Evolutionary conservation across 2,888 invertebrate species (phyloP).

Genomic region (Thereva unica): DNA sequence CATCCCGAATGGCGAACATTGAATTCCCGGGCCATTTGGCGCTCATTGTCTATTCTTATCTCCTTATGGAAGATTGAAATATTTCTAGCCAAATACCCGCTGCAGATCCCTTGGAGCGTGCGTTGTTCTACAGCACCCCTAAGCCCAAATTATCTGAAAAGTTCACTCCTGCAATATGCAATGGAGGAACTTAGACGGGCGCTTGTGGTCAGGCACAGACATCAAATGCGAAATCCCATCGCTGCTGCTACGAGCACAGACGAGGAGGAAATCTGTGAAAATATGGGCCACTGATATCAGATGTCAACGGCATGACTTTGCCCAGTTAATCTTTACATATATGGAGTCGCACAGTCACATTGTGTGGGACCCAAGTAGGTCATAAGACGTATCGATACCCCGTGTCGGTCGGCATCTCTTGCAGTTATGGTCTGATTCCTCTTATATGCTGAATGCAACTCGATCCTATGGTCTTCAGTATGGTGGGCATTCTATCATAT

Average conservation of each 20-base stretch:
- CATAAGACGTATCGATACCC: constrained; percentile 26
- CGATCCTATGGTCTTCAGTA: too few relatives aligned
- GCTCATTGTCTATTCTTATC: constrained; percentile 16
- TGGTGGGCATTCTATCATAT: too few relatives aligned
- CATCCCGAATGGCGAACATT: not conserved
- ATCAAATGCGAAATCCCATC: not conserved
- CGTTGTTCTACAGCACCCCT: too few relatives aligned
- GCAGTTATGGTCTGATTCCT: constrained; percentile 27
- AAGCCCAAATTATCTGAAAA: too few relatives aligned
- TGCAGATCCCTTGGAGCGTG: too few relatives aligned
- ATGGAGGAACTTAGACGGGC: not conserved
- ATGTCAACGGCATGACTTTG: constrained; percentile 24
- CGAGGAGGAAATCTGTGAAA: not conserved
- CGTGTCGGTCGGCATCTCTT: not conserved
- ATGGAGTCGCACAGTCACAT: constrained; percentile 12
- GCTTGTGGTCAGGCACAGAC: constrained; percentile 1
- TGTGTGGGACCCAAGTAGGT: constrained; percentile 27
- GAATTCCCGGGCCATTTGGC: not conserved
- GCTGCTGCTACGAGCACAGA: not conserved
- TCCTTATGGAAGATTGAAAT: constrained; percentile 13
- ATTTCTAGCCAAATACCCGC: not conserved
- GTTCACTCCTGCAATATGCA: too few relatives aligned
- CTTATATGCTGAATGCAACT: too few relatives aligned
- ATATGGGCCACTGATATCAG: constrained; percentile 28
- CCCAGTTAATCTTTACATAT: constrained; percentile 27